phyloP scores from a whole-genome alignment of 2,888 invertebrate genomes.

The Eurytoma californica region DNA sequence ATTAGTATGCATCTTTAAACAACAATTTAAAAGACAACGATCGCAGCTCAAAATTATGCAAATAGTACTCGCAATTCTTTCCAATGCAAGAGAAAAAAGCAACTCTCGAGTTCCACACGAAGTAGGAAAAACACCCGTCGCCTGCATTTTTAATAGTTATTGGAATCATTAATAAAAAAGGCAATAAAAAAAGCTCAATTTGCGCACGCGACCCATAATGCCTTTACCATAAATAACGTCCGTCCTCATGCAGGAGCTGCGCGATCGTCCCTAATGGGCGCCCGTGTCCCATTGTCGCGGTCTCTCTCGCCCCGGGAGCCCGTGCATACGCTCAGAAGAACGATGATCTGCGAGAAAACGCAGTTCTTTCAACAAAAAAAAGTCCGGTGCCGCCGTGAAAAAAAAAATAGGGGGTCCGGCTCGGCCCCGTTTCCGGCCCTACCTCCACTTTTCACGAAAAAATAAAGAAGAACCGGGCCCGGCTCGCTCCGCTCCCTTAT shows the following conservation, averaged over 20 bases:
- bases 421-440: slow-evolving; percentile 38
- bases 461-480: slow-evolving; percentile 23
- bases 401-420: slow-evolving; percentile 7
- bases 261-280: slow-evolving; percentile 41
- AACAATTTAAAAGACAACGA: too few species aligned
- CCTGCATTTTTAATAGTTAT: background rate
- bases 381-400: background rate
- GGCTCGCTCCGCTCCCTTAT: background rate
- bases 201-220: background rate
- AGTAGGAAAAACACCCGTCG: too few species aligned
- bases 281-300: slow-evolving; percentile 44
- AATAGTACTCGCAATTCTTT: too few species aligned
- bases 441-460: slow-evolving; percentile 41
- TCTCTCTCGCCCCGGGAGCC: slow-evolving; percentile 32
- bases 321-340: slow-evolving; percentile 18
- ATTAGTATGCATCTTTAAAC: too few species aligned
- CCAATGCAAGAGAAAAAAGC: too few species aligned
- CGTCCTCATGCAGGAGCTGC: slow-evolving; percentile 9
- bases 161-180: background rate
- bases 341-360: slow-evolving; percentile 55
- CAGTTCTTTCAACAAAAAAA: slow-evolving; percentile 26
- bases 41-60: too few species aligned
- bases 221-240: slow-evolving; percentile 29
- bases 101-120: too few species aligned
- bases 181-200: slow-evolving; percentile 1